These are phyloP conservation scores for Mystacides longicornis DNA, from an alignment of 2,888 invertebrate species.

Conservation along the genomic window DNA sequence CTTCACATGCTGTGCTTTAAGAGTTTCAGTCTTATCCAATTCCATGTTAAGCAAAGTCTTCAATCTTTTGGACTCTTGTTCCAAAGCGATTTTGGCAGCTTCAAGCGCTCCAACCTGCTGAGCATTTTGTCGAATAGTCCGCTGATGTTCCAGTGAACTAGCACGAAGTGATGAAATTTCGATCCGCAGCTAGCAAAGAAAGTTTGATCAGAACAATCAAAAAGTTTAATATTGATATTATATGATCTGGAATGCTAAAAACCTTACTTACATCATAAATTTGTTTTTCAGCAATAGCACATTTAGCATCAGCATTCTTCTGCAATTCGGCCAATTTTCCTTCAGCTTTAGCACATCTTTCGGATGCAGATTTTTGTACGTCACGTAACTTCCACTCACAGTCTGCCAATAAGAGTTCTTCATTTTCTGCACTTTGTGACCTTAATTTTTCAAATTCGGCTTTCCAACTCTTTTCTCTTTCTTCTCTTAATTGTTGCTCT, in stretches of 20 bases:
- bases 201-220: neutral
- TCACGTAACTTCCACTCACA: constrained; percentile 80
- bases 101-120: constrained; percentile 34
- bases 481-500: constrained; percentile 56
- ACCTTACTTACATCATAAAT: constrained; percentile 18
- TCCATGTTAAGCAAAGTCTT: constrained; percentile 32
- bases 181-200: constrained; percentile 24
- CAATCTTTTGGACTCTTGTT: constrained; percentile 47
- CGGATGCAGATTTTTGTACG: constrained; percentile 63
- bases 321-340: constrained; percentile 17
- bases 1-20: constrained; percentile 45
- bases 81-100: constrained; percentile 46
- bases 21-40: constrained; percentile 36
- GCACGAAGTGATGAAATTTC: constrained; percentile 45
- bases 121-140: constrained; percentile 37
- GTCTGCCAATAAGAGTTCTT: constrained; percentile 67
- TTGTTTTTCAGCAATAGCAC: constrained; percentile 17
- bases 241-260: too few relatives aligned
- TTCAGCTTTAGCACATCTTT: constrained; percentile 29
- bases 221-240: too few relatives aligned
- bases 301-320: constrained; percentile 16
- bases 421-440: constrained; percentile 60
- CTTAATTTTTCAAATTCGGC: constrained; percentile 61
- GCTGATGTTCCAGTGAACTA: constrained; percentile 52
- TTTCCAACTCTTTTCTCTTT: constrained; percentile 62